Percentiles rank a stretch among this genome's conserved stretches.
phyloP scores from a whole-genome alignment of 2,888 invertebrate genomes.

The Stratiomys singularior region DNA sequence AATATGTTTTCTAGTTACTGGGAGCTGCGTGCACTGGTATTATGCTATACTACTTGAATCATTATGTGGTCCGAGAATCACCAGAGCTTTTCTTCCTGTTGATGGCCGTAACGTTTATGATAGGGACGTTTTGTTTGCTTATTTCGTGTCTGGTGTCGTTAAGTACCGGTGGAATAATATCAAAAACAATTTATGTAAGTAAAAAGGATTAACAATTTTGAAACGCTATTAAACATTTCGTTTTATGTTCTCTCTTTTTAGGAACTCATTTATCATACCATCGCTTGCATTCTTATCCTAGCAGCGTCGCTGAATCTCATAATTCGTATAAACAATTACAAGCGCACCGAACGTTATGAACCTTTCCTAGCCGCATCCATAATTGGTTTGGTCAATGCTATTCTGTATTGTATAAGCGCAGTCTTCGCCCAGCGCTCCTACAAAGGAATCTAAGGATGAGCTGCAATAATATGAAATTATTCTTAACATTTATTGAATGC shows the following conservation, averaged over 20 bases:
- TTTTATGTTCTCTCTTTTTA: slow-evolving; percentile 62
- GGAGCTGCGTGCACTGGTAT: slow-evolving; percentile 81
- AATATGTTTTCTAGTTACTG: slow-evolving; percentile 70
- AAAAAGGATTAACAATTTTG: background rate
- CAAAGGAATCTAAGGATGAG: slow-evolving; percentile 73
- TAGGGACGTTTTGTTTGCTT: slow-evolving; percentile 81
- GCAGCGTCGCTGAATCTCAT: slow-evolving; percentile 77
- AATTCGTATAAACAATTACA: slow-evolving; percentile 71
- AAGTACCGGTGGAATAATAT: slow-evolving; percentile 83
- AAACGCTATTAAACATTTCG: background rate
- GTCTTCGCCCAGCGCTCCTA: slow-evolving; percentile 81
- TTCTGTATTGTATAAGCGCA: slow-evolving; percentile 79
- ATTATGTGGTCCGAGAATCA: slow-evolving; percentile 54
- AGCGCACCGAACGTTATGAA: slow-evolving; percentile 69
- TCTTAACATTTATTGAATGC: no score
- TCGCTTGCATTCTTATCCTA: slow-evolving; percentile 78
- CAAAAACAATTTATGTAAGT: slow-evolving; percentile 72
- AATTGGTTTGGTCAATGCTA: slow-evolving; percentile 78
- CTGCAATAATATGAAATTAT: no score
- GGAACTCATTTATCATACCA: slow-evolving; percentile 85
- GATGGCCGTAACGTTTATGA: slow-evolving; percentile 80
- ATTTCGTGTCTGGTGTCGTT: slow-evolving; percentile 80
- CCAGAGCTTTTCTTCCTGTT: slow-evolving; percentile 78
- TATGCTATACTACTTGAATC: slow-evolving; percentile 69
- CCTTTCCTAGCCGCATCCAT: slow-evolving; percentile 77